Evolutionary conservation across 2,113 vertebrate species (phyloP).

Genomic region (Setophaga petechia): DNA sequence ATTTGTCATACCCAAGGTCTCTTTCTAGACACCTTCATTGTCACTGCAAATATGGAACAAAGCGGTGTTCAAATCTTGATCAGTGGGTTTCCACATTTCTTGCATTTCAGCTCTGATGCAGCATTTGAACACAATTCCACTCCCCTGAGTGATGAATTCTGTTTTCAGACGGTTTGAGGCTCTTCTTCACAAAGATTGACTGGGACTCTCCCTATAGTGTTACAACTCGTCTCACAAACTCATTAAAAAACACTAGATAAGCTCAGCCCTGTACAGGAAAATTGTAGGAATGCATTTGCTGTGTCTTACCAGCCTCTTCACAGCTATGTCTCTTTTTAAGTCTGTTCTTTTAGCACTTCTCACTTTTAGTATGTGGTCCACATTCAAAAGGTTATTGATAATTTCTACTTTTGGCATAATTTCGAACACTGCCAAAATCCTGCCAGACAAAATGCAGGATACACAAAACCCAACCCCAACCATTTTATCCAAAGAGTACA

Average conservation of each 20-base stretch:
- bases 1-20: neutral
- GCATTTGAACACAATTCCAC: neutral
- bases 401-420: neutral
- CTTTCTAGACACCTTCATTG: neutral
- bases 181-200: neutral
- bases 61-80: neutral
- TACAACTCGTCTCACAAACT: neutral
- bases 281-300: neutral
- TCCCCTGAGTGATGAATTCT: neutral
- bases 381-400: neutral
- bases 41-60: neutral
- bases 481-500: neutral
- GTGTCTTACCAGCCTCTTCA: neutral
- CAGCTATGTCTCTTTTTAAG: neutral
- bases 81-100: neutral
- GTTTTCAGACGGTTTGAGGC: rapidly evolving
- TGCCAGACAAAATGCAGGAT: neutral
- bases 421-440: neutral
- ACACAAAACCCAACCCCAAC: neutral
- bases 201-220: neutral
- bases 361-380: neutral
- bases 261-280: neutral
- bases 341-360: neutral
- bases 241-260: neutral
- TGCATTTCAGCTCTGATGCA: neutral